Base-by-base conservation (phyloP, 2,797 vertebrate species). In the Luscinia megarhynchos region DNA sequence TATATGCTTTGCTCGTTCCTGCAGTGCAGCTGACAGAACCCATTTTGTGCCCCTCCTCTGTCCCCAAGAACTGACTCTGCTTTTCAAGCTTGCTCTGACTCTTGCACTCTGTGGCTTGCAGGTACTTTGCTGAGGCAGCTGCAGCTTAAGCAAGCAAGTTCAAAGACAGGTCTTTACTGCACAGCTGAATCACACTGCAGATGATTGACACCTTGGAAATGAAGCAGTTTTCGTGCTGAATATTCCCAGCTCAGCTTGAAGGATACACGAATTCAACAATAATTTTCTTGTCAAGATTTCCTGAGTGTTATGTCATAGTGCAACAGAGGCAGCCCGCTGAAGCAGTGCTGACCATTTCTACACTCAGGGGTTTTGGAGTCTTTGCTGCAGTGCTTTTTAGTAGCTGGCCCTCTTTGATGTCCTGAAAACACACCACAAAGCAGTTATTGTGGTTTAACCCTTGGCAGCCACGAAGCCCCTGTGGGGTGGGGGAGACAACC, bases 291-390 rank as follows among this genome's bases (percentile, higher is more conserved):
- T 62, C 50, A 29, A 22, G 26, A 11, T 57, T 48, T 29, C 15
- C 51, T 0, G 0, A 84, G 15, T 27, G 11, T 48, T 86, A 63
- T 53, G 57, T n/a, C n/a, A 45, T 9, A 53, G 4, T 10, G 23
- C 36, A 66, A 51, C 4, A 21, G 36, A 19, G 12, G 30, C 3
- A 15, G 50, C 9, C 8, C 38, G 32, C 15, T 24, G 21, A 62
- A 68, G 10, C n/a, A 46, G 12, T 69, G 48, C 32, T 89, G 53
- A n/a, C 29, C 15, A 30, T 66, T 84, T 79, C 34, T 59, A 8
- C 27, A 61, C 34, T 73, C 27, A 17, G 26, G 13, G 12, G 29
- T 62, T 92, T 86, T 5, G 12, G 5, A 23, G 18, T 53, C 21
- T 84, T 87, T 67, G 32, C 17, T 43, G 36, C 30, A 72, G 3